Evolutionary conservation across 2,113 vertebrate species (phyloP).

Genomic region (Clinocottus analis): DNA sequence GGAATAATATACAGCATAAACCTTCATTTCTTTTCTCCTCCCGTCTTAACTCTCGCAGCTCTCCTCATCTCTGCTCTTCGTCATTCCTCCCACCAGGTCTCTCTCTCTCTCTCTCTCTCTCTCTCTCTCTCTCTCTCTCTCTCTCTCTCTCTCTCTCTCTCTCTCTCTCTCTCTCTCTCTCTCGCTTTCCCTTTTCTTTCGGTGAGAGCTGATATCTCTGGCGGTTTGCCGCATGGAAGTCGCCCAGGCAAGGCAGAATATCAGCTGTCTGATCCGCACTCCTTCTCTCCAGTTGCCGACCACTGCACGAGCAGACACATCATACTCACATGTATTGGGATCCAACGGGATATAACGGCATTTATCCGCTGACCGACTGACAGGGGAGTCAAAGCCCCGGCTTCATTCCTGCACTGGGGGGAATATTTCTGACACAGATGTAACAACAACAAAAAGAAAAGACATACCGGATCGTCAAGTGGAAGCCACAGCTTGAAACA

Average conservation of each 20-base stretch:
- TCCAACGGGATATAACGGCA: constrained; percentile 61
- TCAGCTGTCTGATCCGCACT: constrained; percentile 70
- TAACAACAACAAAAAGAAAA: constrained; percentile 37
- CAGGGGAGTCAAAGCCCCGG: constrained; percentile 46
- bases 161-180: constrained; percentile 22
- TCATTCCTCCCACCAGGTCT: constrained; percentile 48
- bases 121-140: constrained; percentile 29
- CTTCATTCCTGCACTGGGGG: constrained; percentile 56
- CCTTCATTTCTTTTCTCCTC: constrained; percentile 51
- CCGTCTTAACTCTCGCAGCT: constrained; percentile 57
- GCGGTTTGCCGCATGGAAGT: constrained; percentile 84
- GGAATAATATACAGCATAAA: constrained; percentile 68
- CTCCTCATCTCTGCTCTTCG: constrained; percentile 53
- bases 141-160: constrained; percentile 29
- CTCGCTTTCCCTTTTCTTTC: constrained; percentile 51
- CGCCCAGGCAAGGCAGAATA: constrained; percentile 71
- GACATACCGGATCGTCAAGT: constrained; percentile 48
- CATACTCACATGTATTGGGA: constrained; percentile 40
- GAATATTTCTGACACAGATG: constrained; percentile 54
- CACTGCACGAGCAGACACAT: constrained; percentile 50
- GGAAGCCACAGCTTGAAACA: constrained; percentile 59
- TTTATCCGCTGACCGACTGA: constrained; percentile 43
- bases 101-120: constrained; percentile 31
- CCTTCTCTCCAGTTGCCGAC: constrained; percentile 51
- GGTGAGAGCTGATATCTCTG: constrained; percentile 75